Evolutionary conservation across 2,113 vertebrate species (phyloP).

Genomic region (Nothobranchius kuhntae): DNA sequence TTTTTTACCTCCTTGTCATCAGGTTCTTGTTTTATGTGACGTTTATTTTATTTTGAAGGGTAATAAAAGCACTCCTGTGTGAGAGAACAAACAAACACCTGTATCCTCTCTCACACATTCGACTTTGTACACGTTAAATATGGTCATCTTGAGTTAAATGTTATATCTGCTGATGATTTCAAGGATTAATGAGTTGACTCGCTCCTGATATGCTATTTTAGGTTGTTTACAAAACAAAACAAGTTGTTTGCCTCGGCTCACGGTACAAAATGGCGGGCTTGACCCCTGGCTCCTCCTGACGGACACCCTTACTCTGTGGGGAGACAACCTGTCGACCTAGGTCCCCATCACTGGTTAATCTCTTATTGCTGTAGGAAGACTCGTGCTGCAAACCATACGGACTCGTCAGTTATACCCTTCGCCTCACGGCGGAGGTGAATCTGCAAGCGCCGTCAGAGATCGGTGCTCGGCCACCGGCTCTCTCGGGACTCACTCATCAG

Average conservation of each 20-base stretch:
- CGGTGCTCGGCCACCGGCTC: too few species aligned
- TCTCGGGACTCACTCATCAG: too few species aligned
- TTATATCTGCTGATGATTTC: constrained; percentile 7
- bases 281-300: too few species aligned
- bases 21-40: constrained; percentile 20
- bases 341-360: too few species aligned
- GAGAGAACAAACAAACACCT: constrained; percentile 33
- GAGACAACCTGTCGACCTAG: too few species aligned
- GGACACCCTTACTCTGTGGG: too few species aligned
- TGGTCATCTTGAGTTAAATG: constrained; percentile 1
- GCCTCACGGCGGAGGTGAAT: too few species aligned
- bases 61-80: constrained; percentile 45
- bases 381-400: too few species aligned
- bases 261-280: too few species aligned
- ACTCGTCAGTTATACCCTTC: too few species aligned
- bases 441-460: too few species aligned
- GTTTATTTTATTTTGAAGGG: constrained; percentile 42
- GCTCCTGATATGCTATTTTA: background rate
- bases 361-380: too few species aligned
- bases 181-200: constrained; percentile 2
- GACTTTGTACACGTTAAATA: constrained; percentile 3
- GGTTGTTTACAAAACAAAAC: background rate
- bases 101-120: constrained; percentile 1
- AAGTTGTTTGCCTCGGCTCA: background rate
- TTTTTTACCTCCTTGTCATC: constrained; percentile 45